Percentiles rank a stretch among this genome's conserved stretches.
These are phyloP conservation scores for Spisula solida DNA, from an alignment of 2,888 invertebrate species.

Conservation along the genomic window DNA sequence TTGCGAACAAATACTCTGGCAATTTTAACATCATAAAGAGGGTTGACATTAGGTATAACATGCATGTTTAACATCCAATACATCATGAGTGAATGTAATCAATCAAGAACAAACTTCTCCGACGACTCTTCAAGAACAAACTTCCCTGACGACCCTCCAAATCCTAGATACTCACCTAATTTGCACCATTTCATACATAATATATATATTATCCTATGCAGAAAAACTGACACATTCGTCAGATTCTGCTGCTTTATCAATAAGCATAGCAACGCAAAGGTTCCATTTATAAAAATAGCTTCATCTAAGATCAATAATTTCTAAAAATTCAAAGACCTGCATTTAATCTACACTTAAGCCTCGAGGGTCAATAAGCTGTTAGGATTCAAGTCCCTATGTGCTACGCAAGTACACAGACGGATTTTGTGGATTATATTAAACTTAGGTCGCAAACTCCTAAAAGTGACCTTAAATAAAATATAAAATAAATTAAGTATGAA, in stretches of 20 bases:
- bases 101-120: no score
- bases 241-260: background rate
- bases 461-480: background rate
- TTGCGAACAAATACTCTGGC: no score
- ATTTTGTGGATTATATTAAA: background rate
- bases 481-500: background rate
- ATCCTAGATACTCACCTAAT: no score
- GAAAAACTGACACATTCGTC: background rate
- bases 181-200: no score
- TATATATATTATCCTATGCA: background rate
- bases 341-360: background rate
- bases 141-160: no score
- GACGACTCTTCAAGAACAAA: no score
- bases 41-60: no score
- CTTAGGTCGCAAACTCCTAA: background rate
- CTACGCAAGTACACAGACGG: background rate
- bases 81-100: no score
- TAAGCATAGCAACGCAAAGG: slow-evolving; percentile 24
- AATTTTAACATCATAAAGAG: no score
- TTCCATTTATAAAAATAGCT: slow-evolving; percentile 20
- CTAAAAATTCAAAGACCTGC: slow-evolving; percentile 7
- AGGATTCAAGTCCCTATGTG: background rate
- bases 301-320: slow-evolving; percentile 12
- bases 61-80: no score
- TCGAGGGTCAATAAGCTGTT: background rate